Conservation (phyloP, 2,888 invertebrate species). For the Drosophila limbata region DNA sequence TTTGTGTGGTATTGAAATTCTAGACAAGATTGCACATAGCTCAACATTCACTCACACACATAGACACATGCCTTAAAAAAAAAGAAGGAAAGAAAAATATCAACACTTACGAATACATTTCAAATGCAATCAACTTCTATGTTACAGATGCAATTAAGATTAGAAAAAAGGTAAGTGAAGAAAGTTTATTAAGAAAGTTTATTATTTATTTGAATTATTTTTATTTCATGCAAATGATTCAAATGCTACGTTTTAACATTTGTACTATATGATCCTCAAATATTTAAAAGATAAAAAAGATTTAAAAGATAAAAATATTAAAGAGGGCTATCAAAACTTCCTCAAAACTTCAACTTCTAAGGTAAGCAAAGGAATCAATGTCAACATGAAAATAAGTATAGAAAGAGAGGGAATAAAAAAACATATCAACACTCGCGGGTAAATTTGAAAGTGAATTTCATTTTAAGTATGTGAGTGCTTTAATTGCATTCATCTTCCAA, state of each 20-base stretch:
- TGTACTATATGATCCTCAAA: background rate
- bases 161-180: background rate
- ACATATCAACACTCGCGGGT: background rate
- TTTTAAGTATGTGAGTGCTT: background rate
- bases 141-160: background rate
- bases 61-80: constrained; percentile 1
- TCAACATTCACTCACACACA: constrained; percentile 26
- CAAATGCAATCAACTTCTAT: background rate
- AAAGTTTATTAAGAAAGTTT: background rate
- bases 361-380: too few species aligned
- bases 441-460: background rate
- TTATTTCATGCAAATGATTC: background rate
- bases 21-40: constrained; percentile 50
- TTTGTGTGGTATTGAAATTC: constrained; percentile 71
- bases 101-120: background rate
- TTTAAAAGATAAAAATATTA: background rate
- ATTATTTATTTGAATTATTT: too few species aligned
- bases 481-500: too few species aligned
- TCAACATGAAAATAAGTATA: too few species aligned
- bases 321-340: background rate
- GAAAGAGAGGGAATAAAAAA: background rate
- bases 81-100: background rate
- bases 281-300: background rate
- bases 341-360: too few species aligned
- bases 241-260: background rate